phyloP scores from a whole-genome alignment of 1,140 invertebrate genomes.

The Chymomyza costata region DNA sequence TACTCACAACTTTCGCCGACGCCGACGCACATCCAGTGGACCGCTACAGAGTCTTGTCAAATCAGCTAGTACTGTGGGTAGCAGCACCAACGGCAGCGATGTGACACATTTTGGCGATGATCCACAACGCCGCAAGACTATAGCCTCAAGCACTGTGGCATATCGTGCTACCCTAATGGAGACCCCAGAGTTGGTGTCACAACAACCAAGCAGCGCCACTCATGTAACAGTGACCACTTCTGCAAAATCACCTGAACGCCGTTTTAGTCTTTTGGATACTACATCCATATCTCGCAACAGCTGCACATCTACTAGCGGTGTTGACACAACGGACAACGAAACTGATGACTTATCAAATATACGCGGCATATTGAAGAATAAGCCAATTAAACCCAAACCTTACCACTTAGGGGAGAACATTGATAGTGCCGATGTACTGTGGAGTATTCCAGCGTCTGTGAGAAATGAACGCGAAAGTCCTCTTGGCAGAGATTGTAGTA shows the following conservation, averaged over 20 bases:
- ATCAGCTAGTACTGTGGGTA: constrained; percentile 38
- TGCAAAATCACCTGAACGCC: constrained; percentile 40
- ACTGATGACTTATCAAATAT: constrained; percentile 78
- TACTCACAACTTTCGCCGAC: constrained; percentile 84
- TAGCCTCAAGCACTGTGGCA: constrained; percentile 55
- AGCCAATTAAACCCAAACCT: constrained; percentile 82
- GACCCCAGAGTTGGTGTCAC: constrained; percentile 45
- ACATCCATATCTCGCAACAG: constrained; percentile 47
- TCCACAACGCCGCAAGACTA: constrained; percentile 33
- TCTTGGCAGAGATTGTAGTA: constrained; percentile 39
- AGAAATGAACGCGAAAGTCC: constrained; percentile 42
- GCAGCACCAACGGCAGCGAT: constrained; percentile 20
- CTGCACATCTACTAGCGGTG: constrained; percentile 69
- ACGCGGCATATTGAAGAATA: constrained; percentile 83
- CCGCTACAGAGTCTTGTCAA: constrained; percentile 65
- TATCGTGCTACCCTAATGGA: constrained; percentile 63
- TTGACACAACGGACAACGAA: constrained; percentile 74
- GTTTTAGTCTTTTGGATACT: constrained; percentile 42
- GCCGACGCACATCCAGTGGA: constrained; percentile 77
- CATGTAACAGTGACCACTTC: constrained; percentile 55
- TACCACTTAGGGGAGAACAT: constrained; percentile 81
- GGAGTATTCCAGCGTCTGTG: constrained; percentile 74
- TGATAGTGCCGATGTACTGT: constrained; percentile 75
- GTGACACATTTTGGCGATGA: constrained; percentile 64
- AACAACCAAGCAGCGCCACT: constrained; percentile 24